Conservation (phyloP, 2,113 vertebrate genomes). For the Tautogolabrus adspersus region DNA sequence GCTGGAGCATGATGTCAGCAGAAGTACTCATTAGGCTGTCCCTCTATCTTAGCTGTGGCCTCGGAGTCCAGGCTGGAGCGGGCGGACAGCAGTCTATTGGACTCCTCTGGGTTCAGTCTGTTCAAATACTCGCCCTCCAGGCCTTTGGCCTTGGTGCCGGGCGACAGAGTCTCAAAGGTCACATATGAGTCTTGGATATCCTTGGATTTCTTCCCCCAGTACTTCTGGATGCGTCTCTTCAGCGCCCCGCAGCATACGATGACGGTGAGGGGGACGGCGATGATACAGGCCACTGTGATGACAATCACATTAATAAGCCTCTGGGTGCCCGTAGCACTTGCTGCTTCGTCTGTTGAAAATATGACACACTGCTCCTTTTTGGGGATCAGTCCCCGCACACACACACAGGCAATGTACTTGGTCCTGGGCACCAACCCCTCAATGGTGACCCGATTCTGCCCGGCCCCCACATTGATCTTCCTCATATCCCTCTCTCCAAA, state of each 20-base stretch:
- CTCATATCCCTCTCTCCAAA: constrained; percentile 94
- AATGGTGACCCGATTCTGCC: constrained; percentile 89
- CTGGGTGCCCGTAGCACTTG: constrained; percentile 91
- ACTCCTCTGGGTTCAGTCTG: constrained; percentile 89
- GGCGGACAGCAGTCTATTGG: constrained; percentile 91
- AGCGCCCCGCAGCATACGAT: constrained; percentile 93
- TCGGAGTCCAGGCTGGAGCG: constrained; percentile 93
- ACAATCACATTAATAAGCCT: constrained; percentile 96
- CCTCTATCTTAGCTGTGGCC: constrained; percentile 85
- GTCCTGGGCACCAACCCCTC: constrained; percentile 91
- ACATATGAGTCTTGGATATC: constrained; percentile 91
- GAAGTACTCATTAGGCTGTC: constrained; percentile 92
- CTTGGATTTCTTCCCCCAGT: constrained; percentile 84
- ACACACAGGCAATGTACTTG: constrained; percentile 96
- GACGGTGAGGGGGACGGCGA: constrained; percentile 93
- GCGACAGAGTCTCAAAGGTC: constrained; percentile 91
- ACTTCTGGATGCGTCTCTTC: constrained; percentile 91
- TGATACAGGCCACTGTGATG: constrained; percentile 93
- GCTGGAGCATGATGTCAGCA: constrained; percentile 89
- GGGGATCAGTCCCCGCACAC: constrained; percentile 89
- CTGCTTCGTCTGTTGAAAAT: constrained; percentile 95
- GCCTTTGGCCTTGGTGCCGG: constrained; percentile 86
- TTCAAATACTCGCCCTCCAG: constrained; percentile 89
- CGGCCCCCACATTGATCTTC: constrained; percentile 88
- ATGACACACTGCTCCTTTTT: constrained; percentile 95